Evolutionary conservation across 2,113 vertebrate genomes (phyloP).

Genomic region (Phasianus colchicus): DNA sequence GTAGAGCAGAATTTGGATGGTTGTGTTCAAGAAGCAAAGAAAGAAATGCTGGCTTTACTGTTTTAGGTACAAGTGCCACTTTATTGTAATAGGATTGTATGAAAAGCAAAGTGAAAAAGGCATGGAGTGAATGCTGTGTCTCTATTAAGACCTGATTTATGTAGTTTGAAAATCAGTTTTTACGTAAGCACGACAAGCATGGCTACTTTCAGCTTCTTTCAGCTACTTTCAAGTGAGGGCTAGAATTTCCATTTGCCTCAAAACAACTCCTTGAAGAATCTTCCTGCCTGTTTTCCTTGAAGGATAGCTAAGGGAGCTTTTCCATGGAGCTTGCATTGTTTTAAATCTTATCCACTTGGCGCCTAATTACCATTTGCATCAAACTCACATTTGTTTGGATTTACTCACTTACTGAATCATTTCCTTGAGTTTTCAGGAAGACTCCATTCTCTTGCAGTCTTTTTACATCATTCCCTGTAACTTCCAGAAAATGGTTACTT

Average conservation of each 20-base stretch:
- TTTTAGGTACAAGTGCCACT: neutral
- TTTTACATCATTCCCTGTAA: neutral
- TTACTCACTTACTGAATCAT: conserved; percentile 47
- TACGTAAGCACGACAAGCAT: neutral
- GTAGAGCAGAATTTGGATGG: neutral
- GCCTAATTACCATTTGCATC: conserved; percentile 40
- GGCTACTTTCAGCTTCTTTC: neutral
- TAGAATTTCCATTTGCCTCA: neutral
- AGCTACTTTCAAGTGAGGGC: neutral
- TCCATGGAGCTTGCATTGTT: conserved; percentile 41
- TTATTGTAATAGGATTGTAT: neutral
- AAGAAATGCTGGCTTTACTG: neutral
- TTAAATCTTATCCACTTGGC: conserved; percentile 32
- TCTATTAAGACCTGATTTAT: neutral
- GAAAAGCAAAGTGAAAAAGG: neutral
- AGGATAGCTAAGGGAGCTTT: neutral
- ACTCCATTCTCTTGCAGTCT: neutral
- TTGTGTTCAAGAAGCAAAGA: neutral
- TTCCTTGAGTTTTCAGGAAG: conserved; percentile 60
- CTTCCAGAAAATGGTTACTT: neutral
- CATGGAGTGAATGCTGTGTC: neutral
- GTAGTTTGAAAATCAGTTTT: neutral
- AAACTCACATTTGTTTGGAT: conserved; percentile 50
- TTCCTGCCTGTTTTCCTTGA: conserved; percentile 8
- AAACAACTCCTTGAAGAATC: neutral